phyloP scores from a whole-genome alignment of 2,888 invertebrate genomes.

The Cacoxenus indagator region DNA sequence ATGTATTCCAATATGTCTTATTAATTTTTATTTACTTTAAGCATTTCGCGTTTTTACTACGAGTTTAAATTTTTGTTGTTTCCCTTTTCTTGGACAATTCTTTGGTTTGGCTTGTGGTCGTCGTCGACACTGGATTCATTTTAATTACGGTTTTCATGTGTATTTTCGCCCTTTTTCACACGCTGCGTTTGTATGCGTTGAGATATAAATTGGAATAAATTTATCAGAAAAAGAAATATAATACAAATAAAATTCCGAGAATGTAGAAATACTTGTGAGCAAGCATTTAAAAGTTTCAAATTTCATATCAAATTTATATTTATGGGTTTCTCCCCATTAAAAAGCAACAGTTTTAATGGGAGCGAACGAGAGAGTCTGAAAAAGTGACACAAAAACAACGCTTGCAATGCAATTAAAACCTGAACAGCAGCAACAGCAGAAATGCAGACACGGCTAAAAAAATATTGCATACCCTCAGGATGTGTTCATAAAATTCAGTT shows the following conservation, averaged over 20 bases:
- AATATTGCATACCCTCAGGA: conserved; percentile 12
- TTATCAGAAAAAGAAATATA: background rate
- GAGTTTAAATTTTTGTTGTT: too few species aligned
- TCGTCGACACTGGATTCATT: background rate
- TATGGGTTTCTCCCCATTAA: too few species aligned
- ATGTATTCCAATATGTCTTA: too few species aligned
- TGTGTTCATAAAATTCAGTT: background rate
- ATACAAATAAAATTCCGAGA: background rate
- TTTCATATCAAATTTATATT: too few species aligned
- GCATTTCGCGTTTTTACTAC: background rate
- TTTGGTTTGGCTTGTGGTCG: background rate
- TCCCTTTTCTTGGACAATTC: background rate
- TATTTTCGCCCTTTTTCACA: background rate
- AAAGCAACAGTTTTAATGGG: too few species aligned
- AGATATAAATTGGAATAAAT: background rate
- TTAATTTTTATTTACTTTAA: background rate
- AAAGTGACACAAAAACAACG: background rate
- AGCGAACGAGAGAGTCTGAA: background rate
- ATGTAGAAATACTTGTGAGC: too few species aligned
- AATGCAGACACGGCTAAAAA: background rate
- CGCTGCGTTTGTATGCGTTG: too few species aligned
- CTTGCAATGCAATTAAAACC: background rate
- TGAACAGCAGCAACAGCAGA: background rate
- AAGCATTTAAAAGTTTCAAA: too few species aligned
- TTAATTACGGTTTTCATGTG: background rate